These are phyloP conservation scores for Phaethornis superciliosus DNA, from an alignment of 2,113 vertebrate genomes.

Conservation along the genomic window DNA sequence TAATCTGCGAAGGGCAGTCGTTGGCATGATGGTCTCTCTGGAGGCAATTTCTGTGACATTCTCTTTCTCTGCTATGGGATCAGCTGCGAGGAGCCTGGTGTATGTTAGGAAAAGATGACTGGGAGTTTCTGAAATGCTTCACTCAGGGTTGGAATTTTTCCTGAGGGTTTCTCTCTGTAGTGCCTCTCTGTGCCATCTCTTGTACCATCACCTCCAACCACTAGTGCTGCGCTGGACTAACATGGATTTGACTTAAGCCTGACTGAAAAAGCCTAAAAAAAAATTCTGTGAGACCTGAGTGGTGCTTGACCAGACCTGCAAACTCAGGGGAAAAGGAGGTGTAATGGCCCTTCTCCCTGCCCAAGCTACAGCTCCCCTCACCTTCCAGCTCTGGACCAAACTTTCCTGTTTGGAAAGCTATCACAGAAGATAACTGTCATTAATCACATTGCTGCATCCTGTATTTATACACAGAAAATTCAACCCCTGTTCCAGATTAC, in stretches of 20 bases:
- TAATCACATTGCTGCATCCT: slow-evolving; percentile 1
- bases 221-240: neutral
- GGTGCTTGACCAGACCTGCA: neutral
- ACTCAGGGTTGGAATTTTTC: neutral
- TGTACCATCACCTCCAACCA: rapidly evolving
- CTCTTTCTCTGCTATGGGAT: neutral
- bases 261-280: neutral
- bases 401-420: neutral
- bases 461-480: slow-evolving; percentile 4
- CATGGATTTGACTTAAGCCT: neutral
- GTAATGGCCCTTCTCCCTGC: neutral
- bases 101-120: neutral
- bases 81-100: neutral
- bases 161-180: neutral
- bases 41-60: neutral
- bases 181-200: neutral
- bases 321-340: neutral
- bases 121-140: neutral
- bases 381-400: neutral
- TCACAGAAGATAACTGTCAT: neutral
- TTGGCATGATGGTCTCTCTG: neutral
- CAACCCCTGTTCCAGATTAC: neutral
- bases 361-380: neutral
- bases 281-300: neutral
- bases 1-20: neutral